Conservation (phyloP, 2,797 vertebrate genomes). For the Macropodus opercularis region DNA sequence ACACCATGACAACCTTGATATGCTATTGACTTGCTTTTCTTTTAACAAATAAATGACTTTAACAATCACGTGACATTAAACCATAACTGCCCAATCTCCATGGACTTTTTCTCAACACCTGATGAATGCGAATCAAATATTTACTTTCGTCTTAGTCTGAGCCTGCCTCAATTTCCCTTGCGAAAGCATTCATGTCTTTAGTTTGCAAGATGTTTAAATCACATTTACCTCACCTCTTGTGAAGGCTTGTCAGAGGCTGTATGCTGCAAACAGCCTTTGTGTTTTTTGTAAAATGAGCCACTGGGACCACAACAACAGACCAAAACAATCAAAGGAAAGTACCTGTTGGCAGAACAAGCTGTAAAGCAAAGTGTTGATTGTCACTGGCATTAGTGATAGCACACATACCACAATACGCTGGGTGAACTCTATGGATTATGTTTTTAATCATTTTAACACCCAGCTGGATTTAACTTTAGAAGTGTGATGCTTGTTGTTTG, state of each 20-base stretch:
- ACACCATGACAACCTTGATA: neutral
- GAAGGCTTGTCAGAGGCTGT: slow-evolving; percentile 20
- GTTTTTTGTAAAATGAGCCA: slow-evolving; percentile 7
- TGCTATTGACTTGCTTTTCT: neutral
- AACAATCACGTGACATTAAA: neutral
- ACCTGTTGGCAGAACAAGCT: too few relatives aligned
- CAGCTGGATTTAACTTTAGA: too few relatives aligned
- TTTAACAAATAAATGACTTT: neutral
- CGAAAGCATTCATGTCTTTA: slow-evolving; percentile 14
- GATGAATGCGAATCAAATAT: slow-evolving; percentile 17
- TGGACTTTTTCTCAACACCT: slow-evolving; percentile 17
- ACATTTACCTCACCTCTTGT: slow-evolving; percentile 26
- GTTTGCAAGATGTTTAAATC: slow-evolving; percentile 35
- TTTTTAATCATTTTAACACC: neutral
- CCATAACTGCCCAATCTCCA: neutral
- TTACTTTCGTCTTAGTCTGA: slow-evolving; percentile 20
- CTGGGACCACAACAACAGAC: slow-evolving; percentile 21
- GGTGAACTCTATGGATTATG: neutral
- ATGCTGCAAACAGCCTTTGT: slow-evolving; percentile 13
- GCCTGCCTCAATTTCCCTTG: slow-evolving; percentile 17
- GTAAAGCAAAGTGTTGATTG: slow-evolving; percentile 6
- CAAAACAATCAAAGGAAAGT: slow-evolving; percentile 32
- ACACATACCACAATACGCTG: slow-evolving; percentile 1
- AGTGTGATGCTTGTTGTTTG: too few relatives aligned
- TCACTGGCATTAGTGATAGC: slow-evolving; percentile 9